Percentiles rank a stretch among this genome's conserved stretches.
phyloP scores from a whole-genome alignment of 2,797 vertebrate genomes.

The Parauchenoglanis ngamensis region DNA sequence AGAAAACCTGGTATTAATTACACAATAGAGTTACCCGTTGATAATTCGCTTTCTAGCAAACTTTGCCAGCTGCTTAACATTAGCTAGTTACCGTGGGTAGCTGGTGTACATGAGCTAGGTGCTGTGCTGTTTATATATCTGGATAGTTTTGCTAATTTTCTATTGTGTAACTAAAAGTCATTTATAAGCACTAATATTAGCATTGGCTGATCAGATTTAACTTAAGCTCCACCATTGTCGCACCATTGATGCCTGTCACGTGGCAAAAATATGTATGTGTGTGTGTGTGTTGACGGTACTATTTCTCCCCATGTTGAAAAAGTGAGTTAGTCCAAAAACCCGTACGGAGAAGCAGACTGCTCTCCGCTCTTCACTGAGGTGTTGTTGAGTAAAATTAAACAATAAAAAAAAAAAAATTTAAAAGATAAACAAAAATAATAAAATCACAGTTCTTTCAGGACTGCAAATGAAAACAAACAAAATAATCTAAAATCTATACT shows the following conservation, averaged over 20 bases:
- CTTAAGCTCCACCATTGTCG: neutral
- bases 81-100: neutral
- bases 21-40: neutral
- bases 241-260: neutral
- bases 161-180: neutral
- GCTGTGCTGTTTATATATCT: neutral
- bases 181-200: neutral
- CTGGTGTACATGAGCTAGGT: neutral
- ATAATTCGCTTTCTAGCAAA: neutral
- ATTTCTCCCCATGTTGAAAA: conserved; percentile 41
- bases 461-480: conserved; percentile 74
- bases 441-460: conserved; percentile 73
- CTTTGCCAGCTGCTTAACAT: neutral
- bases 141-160: neutral
- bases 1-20: neutral
- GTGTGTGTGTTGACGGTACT: conserved; percentile 54
- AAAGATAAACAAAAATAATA: conserved; percentile 59
- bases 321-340: conserved; percentile 47
- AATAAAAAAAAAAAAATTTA: conserved; percentile 67
- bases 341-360: conserved; percentile 43
- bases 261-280: conserved; percentile 23
- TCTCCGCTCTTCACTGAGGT: conserved; percentile 65
- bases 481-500: conserved; percentile 73
- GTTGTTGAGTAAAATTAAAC: conserved; percentile 60
- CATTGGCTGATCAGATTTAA: neutral